Evolutionary conservation across 2,113 vertebrate species (phyloP).

Genomic region (Hippocampus guttulatus): DNA sequence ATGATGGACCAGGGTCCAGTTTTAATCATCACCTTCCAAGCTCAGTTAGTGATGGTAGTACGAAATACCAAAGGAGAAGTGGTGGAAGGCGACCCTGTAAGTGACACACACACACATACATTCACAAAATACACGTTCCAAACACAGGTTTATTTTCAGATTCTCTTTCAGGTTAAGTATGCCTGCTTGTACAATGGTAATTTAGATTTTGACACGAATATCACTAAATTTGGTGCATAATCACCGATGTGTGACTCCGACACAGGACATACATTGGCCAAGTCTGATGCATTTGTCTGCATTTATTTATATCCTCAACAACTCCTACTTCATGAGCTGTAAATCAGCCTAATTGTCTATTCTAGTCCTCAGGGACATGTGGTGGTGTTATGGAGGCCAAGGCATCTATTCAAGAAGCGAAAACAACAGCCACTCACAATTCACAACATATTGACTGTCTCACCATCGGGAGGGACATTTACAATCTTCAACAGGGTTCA

Average conservation of each 20-base stretch:
- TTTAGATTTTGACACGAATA: not conserved
- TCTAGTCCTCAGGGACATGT: conserved; percentile 19
- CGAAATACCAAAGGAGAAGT: conserved; percentile 84
- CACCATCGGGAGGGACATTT: not conserved
- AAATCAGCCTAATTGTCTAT: conserved; percentile 24
- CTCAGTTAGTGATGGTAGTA: conserved; percentile 90
- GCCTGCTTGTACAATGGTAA: no score
- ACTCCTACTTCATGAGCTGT: conserved; percentile 29
- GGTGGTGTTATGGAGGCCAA: conserved; percentile 13
- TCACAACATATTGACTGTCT: conserved; percentile 1
- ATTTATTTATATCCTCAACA: not conserved
- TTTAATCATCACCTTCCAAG: conserved; percentile 95
- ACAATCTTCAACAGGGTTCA: not conserved
- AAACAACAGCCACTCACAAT: conserved; percentile 3
- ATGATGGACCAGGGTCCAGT: conserved; percentile 99
- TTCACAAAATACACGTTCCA: not conserved
- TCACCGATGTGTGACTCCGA: not conserved
- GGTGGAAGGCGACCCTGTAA: conserved; percentile 92
- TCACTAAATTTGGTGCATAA: not conserved
- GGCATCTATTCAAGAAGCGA: conserved; percentile 5
- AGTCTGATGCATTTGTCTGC: not conserved
- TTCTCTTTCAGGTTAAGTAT: not conserved
- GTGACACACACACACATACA: conserved; percentile 48
- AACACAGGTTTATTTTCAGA: not conserved
- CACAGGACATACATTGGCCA: not conserved